A percentile compares a stretch with the other conserved stretches of the same genome.
Evolutionary conservation across 2,797 vertebrate genomes (phyloP).

Genomic region (Chanos chanos): DNA sequence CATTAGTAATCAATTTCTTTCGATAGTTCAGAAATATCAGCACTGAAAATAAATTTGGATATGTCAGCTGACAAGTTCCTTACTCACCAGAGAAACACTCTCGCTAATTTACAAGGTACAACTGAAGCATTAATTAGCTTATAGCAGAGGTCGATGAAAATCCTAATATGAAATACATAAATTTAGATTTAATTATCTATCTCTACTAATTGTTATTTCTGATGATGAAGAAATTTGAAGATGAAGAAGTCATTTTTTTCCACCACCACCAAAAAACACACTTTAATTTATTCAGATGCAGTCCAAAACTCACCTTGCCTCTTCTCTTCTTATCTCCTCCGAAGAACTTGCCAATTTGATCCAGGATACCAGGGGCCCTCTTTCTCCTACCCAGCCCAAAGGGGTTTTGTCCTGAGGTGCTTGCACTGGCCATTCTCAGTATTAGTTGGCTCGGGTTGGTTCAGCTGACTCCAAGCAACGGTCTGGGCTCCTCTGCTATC

Average conservation of each 20-base stretch:
- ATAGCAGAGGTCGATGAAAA: too few relatives aligned
- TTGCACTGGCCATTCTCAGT: conserved; percentile 82
- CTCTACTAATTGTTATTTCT: not conserved
- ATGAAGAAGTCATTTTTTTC: not conserved
- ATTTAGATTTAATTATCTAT: not conserved
- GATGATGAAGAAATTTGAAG: not conserved
- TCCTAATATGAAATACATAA: not conserved
- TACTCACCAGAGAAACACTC: too few relatives aligned
- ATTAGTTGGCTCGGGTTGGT: conserved; percentile 44
- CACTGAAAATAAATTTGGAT: too few relatives aligned
- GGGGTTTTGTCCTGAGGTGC: conserved; percentile 80
- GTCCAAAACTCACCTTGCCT: conserved; percentile 93
- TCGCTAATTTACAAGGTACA: too few relatives aligned
- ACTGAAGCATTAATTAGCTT: too few relatives aligned
- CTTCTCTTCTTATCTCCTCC: conserved; percentile 91
- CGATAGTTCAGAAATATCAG: too few relatives aligned
- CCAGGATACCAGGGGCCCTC: conserved; percentile 87
- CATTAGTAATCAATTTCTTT: too few relatives aligned
- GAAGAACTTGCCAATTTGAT: conserved; percentile 93
- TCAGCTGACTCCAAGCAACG: conserved; percentile 48
- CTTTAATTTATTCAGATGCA: not conserved
- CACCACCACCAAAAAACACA: not conserved
- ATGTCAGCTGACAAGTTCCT: too few relatives aligned
- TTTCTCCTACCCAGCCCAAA: conserved; percentile 73
- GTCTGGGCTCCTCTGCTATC: conserved; percentile 81